Evolutionary conservation across 2,888 invertebrate genomes (phyloP), one percentile per base, ranked within the genome.

Genomic region (Parnassius smintheus): DNA sequence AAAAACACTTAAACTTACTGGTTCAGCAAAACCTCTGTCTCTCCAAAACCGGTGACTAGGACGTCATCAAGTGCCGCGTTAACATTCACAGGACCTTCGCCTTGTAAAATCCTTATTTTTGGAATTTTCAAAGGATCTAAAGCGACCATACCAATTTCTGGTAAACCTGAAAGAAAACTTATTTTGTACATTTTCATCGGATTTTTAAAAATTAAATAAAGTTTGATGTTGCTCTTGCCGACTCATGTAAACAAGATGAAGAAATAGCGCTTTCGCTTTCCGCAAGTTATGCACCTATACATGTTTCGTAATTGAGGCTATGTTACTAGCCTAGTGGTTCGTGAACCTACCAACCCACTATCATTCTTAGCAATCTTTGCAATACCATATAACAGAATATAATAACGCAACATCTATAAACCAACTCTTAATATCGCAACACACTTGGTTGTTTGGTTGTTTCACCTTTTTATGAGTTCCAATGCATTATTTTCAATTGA

Each of bases 1-100:
- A 22, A 10, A 53, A 61, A 22, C 49, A 59, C 72, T 57, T 64
- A 65, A 64, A 90, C 92, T 92, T 76, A 94, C 94, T 89, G 93
- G 88, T 94, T 95, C 69, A 93, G 88, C 68, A 94, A 83, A 64
- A 95, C 92, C 74, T 93, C 82, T 51, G 94, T 93, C 68, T 93
- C 83, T 46, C 93, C 94, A 75, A 95, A 94, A 56, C 95, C 95
- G 18, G 93, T 87, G 12, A 95, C 93, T 2, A 91, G 88, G 62
- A 95, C 93, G 74, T 95, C 92, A 68, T 94, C 93, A 45, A 95
- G 83, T 22, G 95, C 94, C 35, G 95, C 94, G 71, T 94, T 95
- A 0, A 95, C 93, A 72, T 93, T 94, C 1, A 94, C 94, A 2
- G 95, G 94, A 44, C 95, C 95, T 57, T 94, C 93, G 25, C 94